A percentile compares a stretch with the other conserved stretches of the same genome.
These are phyloP conservation scores for Herminia tarsipennalis DNA, from an alignment of 2,888 invertebrate species.

Conservation along the genomic window DNA sequence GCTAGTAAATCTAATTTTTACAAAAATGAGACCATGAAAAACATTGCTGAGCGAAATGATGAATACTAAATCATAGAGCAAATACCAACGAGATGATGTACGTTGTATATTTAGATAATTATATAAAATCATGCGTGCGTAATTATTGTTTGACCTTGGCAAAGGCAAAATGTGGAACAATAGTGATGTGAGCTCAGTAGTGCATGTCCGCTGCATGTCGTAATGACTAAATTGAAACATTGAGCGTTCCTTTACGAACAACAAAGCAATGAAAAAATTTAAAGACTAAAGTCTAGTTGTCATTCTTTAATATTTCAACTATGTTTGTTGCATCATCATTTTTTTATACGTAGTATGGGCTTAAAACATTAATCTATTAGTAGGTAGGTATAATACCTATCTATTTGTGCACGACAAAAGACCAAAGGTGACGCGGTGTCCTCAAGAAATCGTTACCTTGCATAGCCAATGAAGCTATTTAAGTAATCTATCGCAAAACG, in stretches of 20 bases:
- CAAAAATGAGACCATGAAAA: constrained; percentile 9
- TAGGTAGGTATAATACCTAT: no score
- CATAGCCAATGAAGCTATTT: no score
- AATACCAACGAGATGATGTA: constrained; percentile 38
- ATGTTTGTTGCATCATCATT: not conserved
- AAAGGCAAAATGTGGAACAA: constrained; percentile 57
- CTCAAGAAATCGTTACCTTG: no score
- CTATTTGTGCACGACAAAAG: no score
- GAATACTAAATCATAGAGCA: constrained; percentile 33
- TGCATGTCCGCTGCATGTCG: constrained; percentile 54
- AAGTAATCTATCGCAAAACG: no score
- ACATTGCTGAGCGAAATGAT: constrained; percentile 13
- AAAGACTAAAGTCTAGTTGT: constrained; percentile 2
- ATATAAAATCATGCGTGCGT: constrained; percentile 44
- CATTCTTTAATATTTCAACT: not conserved
- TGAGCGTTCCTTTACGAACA: constrained; percentile 18
- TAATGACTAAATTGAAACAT: constrained; percentile 49
- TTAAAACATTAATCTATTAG: no score
- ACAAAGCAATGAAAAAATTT: constrained; percentile 4
- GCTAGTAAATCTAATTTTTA: constrained; percentile 3
- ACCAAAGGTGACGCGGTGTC: no score
- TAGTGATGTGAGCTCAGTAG: constrained; percentile 51
- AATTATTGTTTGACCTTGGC: constrained; percentile 58
- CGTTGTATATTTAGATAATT: constrained; percentile 47
- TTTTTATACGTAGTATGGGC: no score